Base-by-base conservation (phyloP, 2,113 vertebrate genomes). In the Carassius carassius region DNA sequence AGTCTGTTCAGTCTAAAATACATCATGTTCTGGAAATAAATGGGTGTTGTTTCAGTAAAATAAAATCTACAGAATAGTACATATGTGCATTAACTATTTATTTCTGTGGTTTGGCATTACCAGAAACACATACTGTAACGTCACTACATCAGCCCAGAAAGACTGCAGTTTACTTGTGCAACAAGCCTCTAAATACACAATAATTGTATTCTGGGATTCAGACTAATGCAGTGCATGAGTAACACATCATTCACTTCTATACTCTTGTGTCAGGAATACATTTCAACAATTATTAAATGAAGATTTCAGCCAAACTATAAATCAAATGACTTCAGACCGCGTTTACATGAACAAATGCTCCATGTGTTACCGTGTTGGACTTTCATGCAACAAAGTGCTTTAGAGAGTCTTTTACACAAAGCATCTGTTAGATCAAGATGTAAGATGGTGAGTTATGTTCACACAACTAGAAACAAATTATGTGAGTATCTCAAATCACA, bases 101-200 rank as follows among this genome's bases (percentile, higher is more conserved):
- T 70, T 44, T 60, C 21, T 72, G 78, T 49, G 62, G 81, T 65
- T 63, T 84, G 56, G 70, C 14, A 14, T 25, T 47, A 73, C 14
- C 23, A 81, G 73, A 82, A 84, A 84, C 72, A 78, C 63, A 84
- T 58, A n/a, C n/a, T n/a, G n/a, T n/a, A 21, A 58, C 19, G 19
- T 58, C 54, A 58, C 19, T 58, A 9, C 54, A 58, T 21, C 54
- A 58, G 19, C 7, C 54, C 49, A 16, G 41, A 9, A 41, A 41
- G 41, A 41, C 41, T 41, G 41, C 41, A 41, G 41, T 41, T 8
- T 19, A 58, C 54, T 62, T 56, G 75, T 25, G 25, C 32, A 60
- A 82, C 29, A 19, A 21, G 23, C 65, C 21, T 13, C 80, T n/a
- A 41, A 58, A 72, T 9, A 79, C 67, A 37, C 67, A 37, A 69